phyloP scores from a whole-genome alignment of 2,797 vertebrate species.

The Tiaroga cobitis region DNA sequence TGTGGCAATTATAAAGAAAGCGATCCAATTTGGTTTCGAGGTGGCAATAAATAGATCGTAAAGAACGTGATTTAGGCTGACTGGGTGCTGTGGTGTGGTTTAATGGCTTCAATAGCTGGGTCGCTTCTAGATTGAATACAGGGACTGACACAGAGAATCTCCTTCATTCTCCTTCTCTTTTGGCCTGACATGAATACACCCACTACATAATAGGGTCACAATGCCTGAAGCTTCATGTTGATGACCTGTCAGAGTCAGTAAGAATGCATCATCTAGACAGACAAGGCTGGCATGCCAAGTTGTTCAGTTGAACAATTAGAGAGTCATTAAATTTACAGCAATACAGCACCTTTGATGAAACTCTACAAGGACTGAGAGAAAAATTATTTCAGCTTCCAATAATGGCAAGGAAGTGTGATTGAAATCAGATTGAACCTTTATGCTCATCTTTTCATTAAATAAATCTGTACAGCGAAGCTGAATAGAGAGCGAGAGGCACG shows the following conservation, averaged over 20 bases:
- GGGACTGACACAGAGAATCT: conserved; percentile 25
- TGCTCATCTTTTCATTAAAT: conserved; percentile 29
- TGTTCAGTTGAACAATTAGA: conserved; percentile 26
- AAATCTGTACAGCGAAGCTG: neutral
- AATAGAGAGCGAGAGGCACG: neutral
- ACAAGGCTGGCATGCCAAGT: conserved; percentile 28
- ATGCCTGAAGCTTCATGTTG: conserved; percentile 21
- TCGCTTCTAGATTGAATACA: conserved; percentile 33
- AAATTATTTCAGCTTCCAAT: neutral
- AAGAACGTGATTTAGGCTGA: conserved; percentile 71
- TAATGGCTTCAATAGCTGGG: conserved; percentile 59
- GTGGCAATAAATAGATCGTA: conserved; percentile 65
- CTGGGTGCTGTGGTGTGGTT: conserved; percentile 56
- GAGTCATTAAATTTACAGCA: conserved; percentile 42
- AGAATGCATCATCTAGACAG: conserved; percentile 16
- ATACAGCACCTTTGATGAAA: conserved; percentile 27
- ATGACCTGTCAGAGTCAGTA: conserved; percentile 37
- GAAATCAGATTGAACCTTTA: conserved; percentile 4
- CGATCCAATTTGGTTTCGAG: conserved; percentile 64
- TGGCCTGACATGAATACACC: conserved; percentile 29
- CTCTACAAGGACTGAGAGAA: conserved; percentile 31
- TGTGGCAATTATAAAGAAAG: conserved; percentile 64
- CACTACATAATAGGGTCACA: conserved; percentile 27
- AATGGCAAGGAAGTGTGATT: conserved; percentile 18
- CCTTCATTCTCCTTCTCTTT: conserved; percentile 33